phyloP scores from a whole-genome alignment of 2,113 vertebrate species.

The Aleadryas rufinucha region DNA sequence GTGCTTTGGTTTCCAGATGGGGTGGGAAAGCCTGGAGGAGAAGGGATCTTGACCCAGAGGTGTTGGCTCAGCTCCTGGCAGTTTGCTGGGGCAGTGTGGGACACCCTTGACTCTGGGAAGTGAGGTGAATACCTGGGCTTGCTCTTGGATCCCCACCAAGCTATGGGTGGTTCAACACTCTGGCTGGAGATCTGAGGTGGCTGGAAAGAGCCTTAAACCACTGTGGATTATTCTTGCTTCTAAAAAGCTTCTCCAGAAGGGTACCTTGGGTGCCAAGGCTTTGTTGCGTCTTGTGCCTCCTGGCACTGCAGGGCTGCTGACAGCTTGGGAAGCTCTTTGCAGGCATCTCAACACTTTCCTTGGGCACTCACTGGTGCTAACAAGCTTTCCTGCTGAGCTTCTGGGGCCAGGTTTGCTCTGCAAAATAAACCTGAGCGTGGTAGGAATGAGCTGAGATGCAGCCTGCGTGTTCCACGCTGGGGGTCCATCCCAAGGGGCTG shows the following conservation, averaged over 20 bases:
- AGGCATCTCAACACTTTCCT: background rate
- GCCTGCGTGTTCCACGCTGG: background rate
- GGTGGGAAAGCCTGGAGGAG: fast-evolving
- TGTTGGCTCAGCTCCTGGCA: background rate
- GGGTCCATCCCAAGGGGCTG: fast-evolving
- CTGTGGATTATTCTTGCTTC: background rate
- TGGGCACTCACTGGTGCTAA: background rate
- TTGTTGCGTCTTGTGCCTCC: background rate
- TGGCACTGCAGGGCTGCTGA: background rate
- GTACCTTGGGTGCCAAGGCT: background rate
- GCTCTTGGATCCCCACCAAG: background rate
- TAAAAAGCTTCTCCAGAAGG: background rate
- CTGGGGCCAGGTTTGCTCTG: background rate
- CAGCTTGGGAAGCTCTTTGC: background rate
- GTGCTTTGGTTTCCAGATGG: background rate
- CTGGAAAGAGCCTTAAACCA: background rate
- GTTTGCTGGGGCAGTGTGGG: fast-evolving
- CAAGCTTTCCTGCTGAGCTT: background rate
- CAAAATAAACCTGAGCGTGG: background rate
- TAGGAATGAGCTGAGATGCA: fast-evolving
- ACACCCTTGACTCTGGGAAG: background rate
- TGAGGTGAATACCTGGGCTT: background rate
- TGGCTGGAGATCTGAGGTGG: background rate
- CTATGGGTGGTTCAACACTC: background rate
- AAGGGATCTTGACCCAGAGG: background rate